phyloP scores from a whole-genome alignment of 2,888 invertebrate genomes.

The Galeruca laticollis region DNA sequence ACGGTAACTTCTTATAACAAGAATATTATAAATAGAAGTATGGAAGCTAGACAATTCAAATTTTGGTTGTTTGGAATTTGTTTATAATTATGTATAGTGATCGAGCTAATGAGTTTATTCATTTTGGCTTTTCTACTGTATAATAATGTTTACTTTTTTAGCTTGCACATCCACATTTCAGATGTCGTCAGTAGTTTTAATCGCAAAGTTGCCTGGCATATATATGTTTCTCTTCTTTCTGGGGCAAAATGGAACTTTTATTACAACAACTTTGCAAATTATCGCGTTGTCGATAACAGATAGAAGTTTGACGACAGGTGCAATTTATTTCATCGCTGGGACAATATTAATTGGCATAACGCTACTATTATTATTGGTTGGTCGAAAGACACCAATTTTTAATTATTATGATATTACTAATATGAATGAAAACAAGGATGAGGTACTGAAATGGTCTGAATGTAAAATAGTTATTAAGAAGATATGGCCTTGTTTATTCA shows the following conservation, averaged over 20 bases:
- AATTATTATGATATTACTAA: constrained; percentile 16
- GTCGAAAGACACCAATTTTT: constrained; percentile 14
- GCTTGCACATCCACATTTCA: constrained; percentile 20
- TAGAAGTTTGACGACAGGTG: neutral
- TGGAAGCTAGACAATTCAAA: too few species aligned
- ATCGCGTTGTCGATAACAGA: constrained; percentile 24
- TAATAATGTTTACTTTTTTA: too few species aligned
- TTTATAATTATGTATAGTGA: too few species aligned
- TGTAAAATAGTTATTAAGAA: neutral
- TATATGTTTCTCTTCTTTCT: constrained; percentile 21
- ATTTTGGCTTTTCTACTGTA: too few species aligned
- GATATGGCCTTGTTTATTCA: constrained; percentile 23
- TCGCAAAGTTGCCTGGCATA: constrained; percentile 15
- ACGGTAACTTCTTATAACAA: too few species aligned
- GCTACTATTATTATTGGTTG: neutral
- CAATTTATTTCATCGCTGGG: constrained; percentile 25
- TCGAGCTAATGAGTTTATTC: too few species aligned
- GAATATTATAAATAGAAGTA: too few species aligned
- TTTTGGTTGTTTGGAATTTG: too few species aligned
- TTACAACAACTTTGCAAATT: constrained; percentile 26
- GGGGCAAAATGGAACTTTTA: constrained; percentile 24
- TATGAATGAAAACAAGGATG: neutral
- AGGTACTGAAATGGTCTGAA: constrained; percentile 13
- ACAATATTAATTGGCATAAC: constrained; percentile 10
- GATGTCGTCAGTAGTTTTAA: constrained; percentile 21